These are phyloP conservation scores for Amblyjoppa fuscipennis DNA, from an alignment of 2,888 invertebrate genomes.

Conservation along the genomic window DNA sequence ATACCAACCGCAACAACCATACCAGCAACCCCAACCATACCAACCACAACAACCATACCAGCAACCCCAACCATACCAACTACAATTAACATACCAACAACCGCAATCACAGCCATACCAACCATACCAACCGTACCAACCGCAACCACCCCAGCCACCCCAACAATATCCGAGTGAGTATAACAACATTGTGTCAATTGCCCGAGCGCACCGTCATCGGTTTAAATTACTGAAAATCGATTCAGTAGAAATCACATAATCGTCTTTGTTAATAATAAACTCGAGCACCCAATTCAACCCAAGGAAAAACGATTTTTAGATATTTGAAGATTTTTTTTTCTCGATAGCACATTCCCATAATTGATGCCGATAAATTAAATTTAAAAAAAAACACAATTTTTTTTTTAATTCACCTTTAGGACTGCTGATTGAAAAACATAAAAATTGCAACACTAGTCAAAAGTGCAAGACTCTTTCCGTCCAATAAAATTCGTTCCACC, in stretches of 20 bases:
- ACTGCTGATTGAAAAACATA: background rate
- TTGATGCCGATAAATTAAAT: too few relatives aligned
- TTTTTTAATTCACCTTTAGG: too few relatives aligned
- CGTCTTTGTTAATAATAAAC: background rate
- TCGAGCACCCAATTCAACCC: background rate
- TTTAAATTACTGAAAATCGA: background rate
- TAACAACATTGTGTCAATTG: constrained; percentile 7
- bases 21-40: too few relatives aligned
- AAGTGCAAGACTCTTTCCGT: too few relatives aligned
- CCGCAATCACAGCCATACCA: too few relatives aligned
- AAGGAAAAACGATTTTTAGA: background rate
- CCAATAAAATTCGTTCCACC: background rate
- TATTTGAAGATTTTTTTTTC: background rate
- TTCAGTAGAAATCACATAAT: background rate
- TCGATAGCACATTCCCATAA: background rate
- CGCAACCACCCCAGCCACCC: too few relatives aligned
- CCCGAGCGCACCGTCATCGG: background rate
- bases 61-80: too few relatives aligned
- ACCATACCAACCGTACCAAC: too few relatives aligned
- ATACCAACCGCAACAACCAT: too few relatives aligned
- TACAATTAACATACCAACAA: too few relatives aligned
- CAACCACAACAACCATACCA: too few relatives aligned
- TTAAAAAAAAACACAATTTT: background rate
- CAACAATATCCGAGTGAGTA: constrained; percentile 70
- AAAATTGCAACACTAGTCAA: background rate